Percentiles rank a stretch among this genome's conserved stretches.
These are phyloP conservation scores for Calliopsis andreniformis DNA, from an alignment of 1,140 invertebrate genomes.

Conservation along the genomic window DNA sequence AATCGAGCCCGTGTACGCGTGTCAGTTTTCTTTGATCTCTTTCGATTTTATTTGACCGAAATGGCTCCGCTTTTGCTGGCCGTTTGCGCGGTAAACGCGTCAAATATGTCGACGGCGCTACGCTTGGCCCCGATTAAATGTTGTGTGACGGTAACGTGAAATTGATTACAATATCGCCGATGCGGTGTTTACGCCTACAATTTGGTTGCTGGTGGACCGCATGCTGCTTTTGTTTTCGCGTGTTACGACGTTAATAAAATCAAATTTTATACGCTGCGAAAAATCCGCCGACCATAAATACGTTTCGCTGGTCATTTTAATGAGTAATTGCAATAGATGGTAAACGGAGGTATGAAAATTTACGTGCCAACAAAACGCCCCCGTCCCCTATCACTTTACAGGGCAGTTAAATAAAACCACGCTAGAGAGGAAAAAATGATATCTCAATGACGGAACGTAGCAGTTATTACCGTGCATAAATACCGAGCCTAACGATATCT, in stretches of 20 bases:
- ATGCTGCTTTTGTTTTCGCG: constrained; percentile 5
- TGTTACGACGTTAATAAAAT: background rate
- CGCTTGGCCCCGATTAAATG: constrained; percentile 30
- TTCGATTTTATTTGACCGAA: constrained; percentile 31
- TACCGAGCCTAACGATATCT: too few relatives aligned
- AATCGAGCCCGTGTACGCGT: constrained; percentile 23
- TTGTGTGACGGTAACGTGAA: constrained; percentile 24
- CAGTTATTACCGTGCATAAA: too few relatives aligned
- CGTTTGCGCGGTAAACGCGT: background rate
- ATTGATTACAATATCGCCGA: constrained; percentile 15
- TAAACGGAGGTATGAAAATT: background rate
- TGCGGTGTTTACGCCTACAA: constrained; percentile 6
- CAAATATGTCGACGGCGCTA: constrained; percentile 33
- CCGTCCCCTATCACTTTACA: background rate
- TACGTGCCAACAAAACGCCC: background rate
- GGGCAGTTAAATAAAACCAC: constrained; percentile 7
- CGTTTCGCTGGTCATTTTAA: constrained; percentile 15
- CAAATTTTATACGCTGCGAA: constrained; percentile 12
- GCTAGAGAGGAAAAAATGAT: too few relatives aligned
- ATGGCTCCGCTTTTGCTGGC: constrained; percentile 9
- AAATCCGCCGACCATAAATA: background rate
- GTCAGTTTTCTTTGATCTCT: constrained; percentile 44
- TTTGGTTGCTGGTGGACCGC: background rate
- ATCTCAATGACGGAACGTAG: too few relatives aligned
- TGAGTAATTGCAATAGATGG: constrained; percentile 17